phyloP scores from a whole-genome alignment of 2,113 vertebrate genomes.

The Panurus biarmicus region DNA sequence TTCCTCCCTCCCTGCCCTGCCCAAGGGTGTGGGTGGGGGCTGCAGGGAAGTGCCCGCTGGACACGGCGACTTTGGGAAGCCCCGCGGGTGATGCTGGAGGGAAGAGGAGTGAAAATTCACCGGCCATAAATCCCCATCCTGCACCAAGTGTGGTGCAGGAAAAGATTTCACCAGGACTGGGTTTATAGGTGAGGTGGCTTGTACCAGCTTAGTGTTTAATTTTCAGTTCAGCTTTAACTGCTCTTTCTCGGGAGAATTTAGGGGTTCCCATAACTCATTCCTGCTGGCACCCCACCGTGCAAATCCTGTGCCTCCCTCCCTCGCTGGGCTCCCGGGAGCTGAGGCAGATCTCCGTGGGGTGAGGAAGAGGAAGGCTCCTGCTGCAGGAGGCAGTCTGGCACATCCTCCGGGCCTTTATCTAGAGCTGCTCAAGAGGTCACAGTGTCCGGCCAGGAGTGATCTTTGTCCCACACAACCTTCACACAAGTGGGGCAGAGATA shows the following conservation, averaged over 20 bases:
- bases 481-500: not conserved
- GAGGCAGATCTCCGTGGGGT: fast-evolving
- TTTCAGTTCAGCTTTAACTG: constrained; percentile 33
- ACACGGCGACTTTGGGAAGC: fast-evolving
- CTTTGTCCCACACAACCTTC: not conserved
- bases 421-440: not conserved
- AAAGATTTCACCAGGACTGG: not conserved
- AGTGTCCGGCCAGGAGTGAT: fast-evolving
- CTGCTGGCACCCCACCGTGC: fast-evolving
- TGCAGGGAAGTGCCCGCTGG: not conserved
- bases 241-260: constrained; percentile 2
- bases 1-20: no score
- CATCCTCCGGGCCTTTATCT: not conserved
- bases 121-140: not conserved
- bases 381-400: not conserved
- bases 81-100: fast-evolving
- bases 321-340: not conserved
- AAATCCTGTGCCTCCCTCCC: not conserved
- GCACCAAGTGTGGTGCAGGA: not conserved
- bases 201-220: constrained; percentile 40
- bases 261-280: constrained; percentile 17
- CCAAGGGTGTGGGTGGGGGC: no score
- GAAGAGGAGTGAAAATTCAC: not conserved
- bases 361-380: not conserved
- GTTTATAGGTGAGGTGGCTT: constrained; percentile 5